Percentiles rank a stretch among this genome's conserved stretches.
Conservation (phyloP, 1,140 invertebrate species). For the Drosophila persimilis region DNA sequence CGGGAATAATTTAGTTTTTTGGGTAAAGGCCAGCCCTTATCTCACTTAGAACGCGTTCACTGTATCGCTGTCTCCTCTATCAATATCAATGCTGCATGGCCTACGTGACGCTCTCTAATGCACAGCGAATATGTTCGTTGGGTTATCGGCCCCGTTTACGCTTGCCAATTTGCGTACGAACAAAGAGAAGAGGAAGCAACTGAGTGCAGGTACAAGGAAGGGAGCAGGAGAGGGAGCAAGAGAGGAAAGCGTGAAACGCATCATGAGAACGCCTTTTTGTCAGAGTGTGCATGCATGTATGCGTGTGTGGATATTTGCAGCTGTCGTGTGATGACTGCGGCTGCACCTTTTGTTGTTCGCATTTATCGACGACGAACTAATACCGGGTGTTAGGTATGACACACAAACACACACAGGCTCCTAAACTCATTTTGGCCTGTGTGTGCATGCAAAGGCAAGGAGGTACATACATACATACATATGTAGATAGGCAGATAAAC, state of each 20-base stretch:
- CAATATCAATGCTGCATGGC: constrained; percentile 23
- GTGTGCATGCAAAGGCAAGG: constrained; percentile 1
- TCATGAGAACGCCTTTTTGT: constrained; percentile 45
- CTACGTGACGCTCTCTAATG: constrained; percentile 58
- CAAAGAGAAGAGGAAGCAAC: constrained; percentile 56
- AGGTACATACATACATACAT: background rate
- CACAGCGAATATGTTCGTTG: constrained; percentile 65
- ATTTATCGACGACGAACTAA: constrained; percentile 34
- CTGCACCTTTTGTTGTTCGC: constrained; percentile 47
- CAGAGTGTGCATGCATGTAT: constrained; percentile 4
- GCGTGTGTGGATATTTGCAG: constrained; percentile 39
- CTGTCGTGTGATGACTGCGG: constrained; percentile 7
- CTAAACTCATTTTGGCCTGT: constrained; percentile 7
- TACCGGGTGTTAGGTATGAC: constrained; percentile 42
- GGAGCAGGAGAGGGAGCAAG: constrained; percentile 2
- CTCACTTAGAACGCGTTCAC: too few relatives aligned
- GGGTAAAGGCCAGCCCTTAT: background rate
- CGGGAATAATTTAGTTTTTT: constrained; percentile 14
- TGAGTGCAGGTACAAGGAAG: constrained; percentile 11
- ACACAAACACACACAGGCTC: constrained; percentile 3
- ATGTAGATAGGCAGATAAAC: constrained; percentile 32
- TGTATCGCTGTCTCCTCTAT: background rate
- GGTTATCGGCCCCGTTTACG: constrained; percentile 67
- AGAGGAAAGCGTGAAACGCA: constrained; percentile 40
- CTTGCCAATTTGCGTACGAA: constrained; percentile 72